Evolutionary conservation across 2,113 vertebrate genomes (phyloP), one percentile per base, ranked within the genome.

Genomic region (Calonectris borealis): DNA sequence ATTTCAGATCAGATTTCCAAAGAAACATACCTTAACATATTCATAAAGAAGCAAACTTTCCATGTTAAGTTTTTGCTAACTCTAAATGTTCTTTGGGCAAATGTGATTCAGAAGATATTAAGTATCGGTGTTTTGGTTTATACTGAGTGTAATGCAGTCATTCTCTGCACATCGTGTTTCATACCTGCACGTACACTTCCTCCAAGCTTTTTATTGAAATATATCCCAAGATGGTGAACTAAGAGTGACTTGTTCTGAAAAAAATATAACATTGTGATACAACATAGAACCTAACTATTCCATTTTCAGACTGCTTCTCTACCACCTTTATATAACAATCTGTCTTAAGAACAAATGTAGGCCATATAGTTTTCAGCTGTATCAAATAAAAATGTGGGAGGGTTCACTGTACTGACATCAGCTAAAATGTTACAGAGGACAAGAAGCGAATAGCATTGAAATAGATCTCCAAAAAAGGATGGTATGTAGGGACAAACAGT

Each of bases 1-100:
- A 42, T 80, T 94, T 94, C 76, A 76, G 40, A 77, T 52, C 46
- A 55, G 34, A 86, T 95, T 96, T 93, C 68, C 51, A 76, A 95
- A 80, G 44, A 84, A 71, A 62, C 0, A 0, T 88, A 5, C 31
- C 13, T 40, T 64, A 55, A 75, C 7, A 38, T 81, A 71, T 64
- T 86, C 6, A 40, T 44, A 78, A 91, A 51, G 18, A 70, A 75
- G 9, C 6, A 90, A 75, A 38, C 10, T 32, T 66, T 31, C 1
- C 36, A 21, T 66, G 7, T 44, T 57, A 87, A 36, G 3, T 8
- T 64, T 91, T 83, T 81, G 11, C 6, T 66, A 36, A 65, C 22
- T 70, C 81, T 34, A 83, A 48, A 42, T 62, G 7, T 64, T 46
- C n/a, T 54, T 83, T 65, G n/a, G 82, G 31, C 7, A 91, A 90